phyloP scores from a whole-genome alignment of 2,888 invertebrate genomes.

The Yponomeuta plumbellus region DNA sequence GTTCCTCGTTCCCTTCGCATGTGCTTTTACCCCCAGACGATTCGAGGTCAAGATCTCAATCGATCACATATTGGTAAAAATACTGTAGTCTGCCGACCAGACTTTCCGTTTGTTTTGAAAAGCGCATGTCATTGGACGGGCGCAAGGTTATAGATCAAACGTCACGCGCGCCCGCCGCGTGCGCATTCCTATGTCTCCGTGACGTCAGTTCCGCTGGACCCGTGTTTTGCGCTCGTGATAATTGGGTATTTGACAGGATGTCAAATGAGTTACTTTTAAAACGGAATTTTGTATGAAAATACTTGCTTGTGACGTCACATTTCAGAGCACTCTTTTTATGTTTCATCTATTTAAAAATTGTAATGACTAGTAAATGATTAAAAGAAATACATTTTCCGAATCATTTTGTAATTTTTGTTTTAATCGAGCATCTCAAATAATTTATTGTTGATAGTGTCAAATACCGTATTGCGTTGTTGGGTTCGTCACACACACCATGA shows the following conservation, averaged over 20 bases:
- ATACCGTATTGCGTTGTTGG: too few relatives aligned
- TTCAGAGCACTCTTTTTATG: too few relatives aligned
- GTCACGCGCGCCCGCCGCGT: constrained; percentile 16
- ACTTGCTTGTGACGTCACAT: too few relatives aligned
- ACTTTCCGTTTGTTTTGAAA: not conserved
- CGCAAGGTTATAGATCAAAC: constrained; percentile 31
- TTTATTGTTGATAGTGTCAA: too few relatives aligned
- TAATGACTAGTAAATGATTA: too few relatives aligned
- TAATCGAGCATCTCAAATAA: too few relatives aligned
- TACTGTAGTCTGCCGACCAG: not conserved
- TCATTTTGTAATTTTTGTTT: too few relatives aligned
- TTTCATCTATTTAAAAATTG: too few relatives aligned
- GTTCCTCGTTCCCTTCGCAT: not conserved
- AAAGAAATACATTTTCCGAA: too few relatives aligned
- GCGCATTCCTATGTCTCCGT: constrained; percentile 20
- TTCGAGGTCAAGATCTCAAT: not conserved
- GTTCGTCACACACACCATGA: too few relatives aligned
- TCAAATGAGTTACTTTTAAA: too few relatives aligned
- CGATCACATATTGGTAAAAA: not conserved
- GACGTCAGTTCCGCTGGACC: constrained; percentile 18
- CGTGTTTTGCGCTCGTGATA: not conserved
- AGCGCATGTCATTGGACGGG: constrained; percentile 30
- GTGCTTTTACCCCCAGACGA: not conserved
- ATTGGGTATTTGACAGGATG: not conserved
- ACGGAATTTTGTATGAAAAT: too few relatives aligned